Evolutionary conservation across 92 coral and sea anemone species (phyloP).

Genomic region (Phenganax stokvisi): DNA sequence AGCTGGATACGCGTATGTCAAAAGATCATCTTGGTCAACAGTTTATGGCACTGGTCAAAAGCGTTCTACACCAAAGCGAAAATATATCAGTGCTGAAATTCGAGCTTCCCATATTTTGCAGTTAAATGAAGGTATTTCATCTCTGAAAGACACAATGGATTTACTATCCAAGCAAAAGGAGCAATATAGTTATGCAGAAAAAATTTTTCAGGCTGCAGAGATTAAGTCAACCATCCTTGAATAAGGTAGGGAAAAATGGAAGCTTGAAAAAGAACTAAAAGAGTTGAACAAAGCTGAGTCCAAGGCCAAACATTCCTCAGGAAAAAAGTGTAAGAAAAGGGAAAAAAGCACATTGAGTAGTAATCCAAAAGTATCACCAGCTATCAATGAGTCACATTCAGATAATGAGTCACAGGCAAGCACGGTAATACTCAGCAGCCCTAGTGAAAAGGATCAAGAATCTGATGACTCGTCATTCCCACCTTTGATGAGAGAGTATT

Average conservation of each 20-base stretch:
- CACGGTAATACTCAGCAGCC: no score
- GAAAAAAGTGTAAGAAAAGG: slow-evolving; percentile 10
- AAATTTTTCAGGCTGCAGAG: slow-evolving; percentile 33
- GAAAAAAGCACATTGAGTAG: neutral
- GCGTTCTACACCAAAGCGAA: slow-evolving; percentile 24
- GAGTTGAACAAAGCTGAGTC: slow-evolving; percentile 26
- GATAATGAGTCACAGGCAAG: neutral
- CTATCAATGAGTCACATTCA: neutral
- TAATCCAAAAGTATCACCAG: neutral
- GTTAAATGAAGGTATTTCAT: slow-evolving; percentile 6
- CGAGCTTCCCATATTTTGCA: slow-evolving; percentile 5
- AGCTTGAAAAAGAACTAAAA: slow-evolving; percentile 10
- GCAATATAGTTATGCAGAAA: slow-evolving; percentile 22
- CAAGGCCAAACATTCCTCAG: slow-evolving; percentile 1
- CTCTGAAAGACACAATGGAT: slow-evolving; percentile 19
- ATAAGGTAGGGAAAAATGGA: slow-evolving; percentile 11
- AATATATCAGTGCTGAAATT: slow-evolving; percentile 10
- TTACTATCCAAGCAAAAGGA: slow-evolving; percentile 24
- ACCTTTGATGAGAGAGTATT: no score
- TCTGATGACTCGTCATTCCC: no score
- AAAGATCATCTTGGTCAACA: slow-evolving; percentile 15
- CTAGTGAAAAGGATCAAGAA: no score
- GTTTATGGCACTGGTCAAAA: slow-evolving; percentile 23
- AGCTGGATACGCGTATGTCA: slow-evolving; percentile 23
- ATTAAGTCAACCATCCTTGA: slow-evolving; percentile 19